These are phyloP conservation scores for Drosophila colorata DNA, from an alignment of 2,888 invertebrate species.

Conservation along the genomic window DNA sequence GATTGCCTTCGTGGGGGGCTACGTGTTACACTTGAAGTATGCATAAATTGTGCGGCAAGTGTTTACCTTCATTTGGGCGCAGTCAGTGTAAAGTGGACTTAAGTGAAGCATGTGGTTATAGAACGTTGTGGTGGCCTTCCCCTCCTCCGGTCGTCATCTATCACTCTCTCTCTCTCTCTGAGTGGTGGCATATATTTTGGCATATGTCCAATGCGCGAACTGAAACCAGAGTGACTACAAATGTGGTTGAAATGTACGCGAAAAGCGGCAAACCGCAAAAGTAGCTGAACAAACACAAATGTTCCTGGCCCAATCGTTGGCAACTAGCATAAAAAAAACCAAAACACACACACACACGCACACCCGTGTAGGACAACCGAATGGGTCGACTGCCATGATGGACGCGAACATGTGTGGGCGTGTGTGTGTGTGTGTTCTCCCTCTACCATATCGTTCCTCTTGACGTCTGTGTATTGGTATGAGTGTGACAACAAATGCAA, in stretches of 20 bases:
- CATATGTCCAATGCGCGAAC: constrained; percentile 66
- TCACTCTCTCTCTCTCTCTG: no score
- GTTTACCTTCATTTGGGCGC: constrained; percentile 55
- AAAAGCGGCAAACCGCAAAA: constrained; percentile 83
- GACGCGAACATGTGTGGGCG: constrained; percentile 48
- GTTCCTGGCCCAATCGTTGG: constrained; percentile 69
- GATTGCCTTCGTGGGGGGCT: neutral
- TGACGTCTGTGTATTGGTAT: constrained; percentile 23
- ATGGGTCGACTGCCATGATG: constrained; percentile 46
- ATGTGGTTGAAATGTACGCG: constrained; percentile 78
- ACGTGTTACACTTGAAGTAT: constrained; percentile 4
- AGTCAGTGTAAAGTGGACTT: constrained; percentile 44
- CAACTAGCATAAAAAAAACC: constrained; percentile 36
- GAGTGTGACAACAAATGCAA: constrained; percentile 66
- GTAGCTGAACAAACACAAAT: constrained; percentile 83
- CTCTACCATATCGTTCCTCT: constrained; percentile 5
- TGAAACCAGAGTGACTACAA: constrained; percentile 70
- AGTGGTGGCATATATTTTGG: constrained; percentile 49
- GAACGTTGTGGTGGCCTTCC: constrained; percentile 27
- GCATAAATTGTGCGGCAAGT: constrained; percentile 45
- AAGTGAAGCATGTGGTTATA: constrained; percentile 54
- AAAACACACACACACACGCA: neutral
- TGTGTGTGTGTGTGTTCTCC: constrained; percentile 13
- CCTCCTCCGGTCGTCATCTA: no score
- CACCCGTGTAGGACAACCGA: constrained; percentile 1